These are phyloP conservation scores for Pseudopipra pipra DNA, from an alignment of 2,113 vertebrate species.

Conservation along the genomic window DNA sequence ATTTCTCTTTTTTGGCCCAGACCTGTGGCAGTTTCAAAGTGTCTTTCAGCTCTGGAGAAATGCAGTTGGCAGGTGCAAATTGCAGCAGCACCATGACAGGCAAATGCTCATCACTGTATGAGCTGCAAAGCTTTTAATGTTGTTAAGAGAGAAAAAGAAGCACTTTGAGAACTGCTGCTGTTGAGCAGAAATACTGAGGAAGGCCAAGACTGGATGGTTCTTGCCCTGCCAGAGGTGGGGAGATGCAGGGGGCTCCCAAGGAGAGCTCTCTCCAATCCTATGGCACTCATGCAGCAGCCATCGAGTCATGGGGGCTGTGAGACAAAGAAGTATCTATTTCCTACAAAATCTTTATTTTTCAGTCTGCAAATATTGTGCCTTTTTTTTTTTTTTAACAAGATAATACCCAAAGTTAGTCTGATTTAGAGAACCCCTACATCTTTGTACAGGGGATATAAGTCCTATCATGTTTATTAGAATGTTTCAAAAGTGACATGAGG, in stretches of 20 bases:
- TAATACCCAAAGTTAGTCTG: not conserved
- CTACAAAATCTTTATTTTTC: not conserved
- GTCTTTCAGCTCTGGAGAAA: not conserved
- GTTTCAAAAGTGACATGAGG: not conserved
- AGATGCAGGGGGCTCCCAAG: not conserved
- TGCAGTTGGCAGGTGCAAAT: not conserved
- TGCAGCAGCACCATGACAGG: not conserved
- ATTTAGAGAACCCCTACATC: not conserved
- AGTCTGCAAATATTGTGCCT: not conserved
- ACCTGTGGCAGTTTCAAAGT: not conserved
- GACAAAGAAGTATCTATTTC: not conserved
- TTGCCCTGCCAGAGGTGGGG: not conserved
- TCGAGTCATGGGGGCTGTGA: rapidly evolving
- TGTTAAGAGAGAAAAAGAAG: not conserved
- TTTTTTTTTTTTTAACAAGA: not conserved
- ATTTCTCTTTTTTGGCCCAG: not conserved
- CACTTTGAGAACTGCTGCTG: not conserved
- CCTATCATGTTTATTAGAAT: not conserved
- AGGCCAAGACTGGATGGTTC: not conserved
- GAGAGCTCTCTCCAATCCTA: not conserved
- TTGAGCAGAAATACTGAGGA: not conserved
- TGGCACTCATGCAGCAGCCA: not conserved
- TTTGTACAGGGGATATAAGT: not conserved
- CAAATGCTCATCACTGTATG: not conserved
- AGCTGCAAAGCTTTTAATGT: not conserved